Base-by-base conservation (phyloP, 2,797 vertebrate species). In the Neosalanx taihuensis region DNA sequence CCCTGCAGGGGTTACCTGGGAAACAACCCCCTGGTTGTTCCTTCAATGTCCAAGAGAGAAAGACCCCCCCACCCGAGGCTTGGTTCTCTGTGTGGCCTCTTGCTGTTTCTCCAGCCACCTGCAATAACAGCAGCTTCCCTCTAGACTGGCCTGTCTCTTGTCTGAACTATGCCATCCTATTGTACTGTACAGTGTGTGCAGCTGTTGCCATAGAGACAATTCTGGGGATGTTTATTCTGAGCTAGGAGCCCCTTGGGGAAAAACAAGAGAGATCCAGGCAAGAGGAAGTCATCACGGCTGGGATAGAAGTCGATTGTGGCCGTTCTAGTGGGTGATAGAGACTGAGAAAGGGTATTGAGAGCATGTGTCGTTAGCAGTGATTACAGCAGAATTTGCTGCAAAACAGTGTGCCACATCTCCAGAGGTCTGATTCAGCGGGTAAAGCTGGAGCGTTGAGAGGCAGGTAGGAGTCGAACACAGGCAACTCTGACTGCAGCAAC, bases 131-230 rank as follows among this genome's bases (percentile, higher is more conserved):
- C 57, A 67, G 18, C 68, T 69, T 69, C 66, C 67, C 62, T 75
- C 63, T 57, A 57, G 23, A 23, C 13, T 18, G n/a, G 20, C 61
- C 67, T 3, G 41, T 46, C 41, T 46, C 41, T 7, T 7, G 23
- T 53, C 59, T 72, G 64, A 5, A 4, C 65, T 67, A 35, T 74
- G 72, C 62, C 7, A 70, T 66, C 69, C 70, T 72, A 74, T 51
- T 74, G 61, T 37, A 76, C 75, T 1, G 12, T 79, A 80, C 74
- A 72, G 80, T 77, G 81, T 81, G 77, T 20, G 60, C 77, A 79
- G 81, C 75, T 75, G 92, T 93, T 91, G 88, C 89, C 89, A 92
- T 92, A 85, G 91, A 87, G 81, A 92, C 89, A 81, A 90, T 88
- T 76, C 88, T 60, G 74, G 83, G 70, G 70, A 84, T 90, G 88